Base-by-base conservation (phyloP, 2,113 vertebrate species). In the Cochlearius cochlearius region DNA sequence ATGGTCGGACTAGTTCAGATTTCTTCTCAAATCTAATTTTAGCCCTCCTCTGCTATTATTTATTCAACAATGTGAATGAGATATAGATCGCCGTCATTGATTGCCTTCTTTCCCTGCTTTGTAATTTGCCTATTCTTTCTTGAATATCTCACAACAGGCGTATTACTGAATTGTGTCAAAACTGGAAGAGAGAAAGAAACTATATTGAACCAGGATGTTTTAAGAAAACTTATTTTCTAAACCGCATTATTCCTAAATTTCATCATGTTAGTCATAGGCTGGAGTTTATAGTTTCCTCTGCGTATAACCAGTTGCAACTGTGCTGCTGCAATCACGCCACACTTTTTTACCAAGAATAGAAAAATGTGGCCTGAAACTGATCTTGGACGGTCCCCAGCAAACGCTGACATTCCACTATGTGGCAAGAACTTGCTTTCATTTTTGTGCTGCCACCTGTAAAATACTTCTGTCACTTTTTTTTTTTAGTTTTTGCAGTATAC, bases 11-110 rank as follows among this genome's bases (percentile, higher is more conserved):
- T 39, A n/a, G 83, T 4, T 93, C 73, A 85, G 62, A 52, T 96
- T 92, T 90, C 94, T 94, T 56, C 86, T 76, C 86, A 49, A 68
- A 59, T 76, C 94, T 95, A 95, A 95, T 96, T 97, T 94, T 96
- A 96, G 91, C 34, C n/a, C 64, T 88, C 25, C 19, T 64, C 45
- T 71, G 88, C 50, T 82, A 94, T 95, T 95, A 95, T 96, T 97
- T 97, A 96, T 96, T 97, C 90, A 96, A 82, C 94, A 94, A 69
- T 92, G 88, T 96, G 94, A 97, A 92, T 69, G 85, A 93, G 91
- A 72, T 93, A 96, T n/a, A 78, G 96, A 96, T 95, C 4, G 0
- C 15, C 39, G 71, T 13, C 91, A 96, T 88, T 27, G 94, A 92
- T 96, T 80, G 52, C 38, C 49, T 50, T 32, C 84, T 91, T 89